Conservation (phyloP, 2,113 vertebrate species). For the Sisor rabdophorus region DNA sequence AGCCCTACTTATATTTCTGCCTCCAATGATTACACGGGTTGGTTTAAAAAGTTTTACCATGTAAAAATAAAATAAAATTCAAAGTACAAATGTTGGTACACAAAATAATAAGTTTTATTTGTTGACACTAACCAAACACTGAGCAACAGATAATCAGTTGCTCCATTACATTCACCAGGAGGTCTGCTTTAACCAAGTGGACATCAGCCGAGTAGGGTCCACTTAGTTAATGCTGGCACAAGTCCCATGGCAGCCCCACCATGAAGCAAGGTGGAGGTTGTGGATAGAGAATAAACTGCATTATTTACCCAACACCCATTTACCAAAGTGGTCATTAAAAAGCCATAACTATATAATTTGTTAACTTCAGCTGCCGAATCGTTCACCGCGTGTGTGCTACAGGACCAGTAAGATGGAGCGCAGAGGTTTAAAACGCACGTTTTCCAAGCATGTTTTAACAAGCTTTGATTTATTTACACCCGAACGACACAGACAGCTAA, state of each 20-base stretch:
- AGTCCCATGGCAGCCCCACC: constrained; percentile 84
- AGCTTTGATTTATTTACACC: constrained; percentile 57
- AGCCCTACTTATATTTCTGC: not conserved
- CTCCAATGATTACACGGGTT: not conserved
- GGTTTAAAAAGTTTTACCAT: too few species aligned
- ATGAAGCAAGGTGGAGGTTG: constrained; percentile 67
- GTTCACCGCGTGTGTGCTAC: constrained; percentile 58
- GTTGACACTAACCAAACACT: constrained; percentile 77
- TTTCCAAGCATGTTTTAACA: constrained; percentile 55
- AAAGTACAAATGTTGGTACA: too few species aligned
- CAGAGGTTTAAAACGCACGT: constrained; percentile 54
- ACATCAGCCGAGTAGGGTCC: constrained; percentile 87
- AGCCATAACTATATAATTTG: constrained; percentile 93
- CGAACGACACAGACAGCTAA: constrained; percentile 51
- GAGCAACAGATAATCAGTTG: constrained; percentile 88
- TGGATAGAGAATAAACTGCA: constrained; percentile 93
- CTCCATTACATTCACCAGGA: constrained; percentile 83
- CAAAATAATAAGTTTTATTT: constrained; percentile 87
- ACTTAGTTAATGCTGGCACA: constrained; percentile 96
- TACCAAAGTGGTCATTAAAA: constrained; percentile 87
- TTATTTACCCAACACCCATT: constrained; percentile 98
- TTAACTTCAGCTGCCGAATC: constrained; percentile 82
- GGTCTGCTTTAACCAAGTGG: constrained; percentile 86
- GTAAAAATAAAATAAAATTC: too few species aligned
- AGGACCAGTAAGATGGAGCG: constrained; percentile 57